These are phyloP conservation scores for Nyctereutes procyonoides DNA, from an alignment of 2,113 vertebrate species.

Conservation along the genomic window DNA sequence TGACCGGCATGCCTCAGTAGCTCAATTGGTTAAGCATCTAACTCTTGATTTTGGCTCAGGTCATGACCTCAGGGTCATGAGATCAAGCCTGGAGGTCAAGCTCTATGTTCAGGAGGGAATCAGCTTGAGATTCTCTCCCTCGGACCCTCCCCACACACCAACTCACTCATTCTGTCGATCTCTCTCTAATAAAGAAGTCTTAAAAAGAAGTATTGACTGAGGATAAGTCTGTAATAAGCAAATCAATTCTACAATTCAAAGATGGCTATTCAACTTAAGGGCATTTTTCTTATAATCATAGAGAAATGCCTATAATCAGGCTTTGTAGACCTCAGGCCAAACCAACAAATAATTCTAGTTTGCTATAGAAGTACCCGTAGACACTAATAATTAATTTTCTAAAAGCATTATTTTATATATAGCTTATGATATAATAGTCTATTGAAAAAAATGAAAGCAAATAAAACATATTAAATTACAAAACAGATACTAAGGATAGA, in stretches of 20 bases:
- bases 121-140: not conserved
- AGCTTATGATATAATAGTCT: not conserved
- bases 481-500: not conserved
- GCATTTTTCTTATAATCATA: not conserved
- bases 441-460: not conserved
- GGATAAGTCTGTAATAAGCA: not conserved
- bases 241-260: not conserved
- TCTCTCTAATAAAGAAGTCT: not conserved
- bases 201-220: not conserved
- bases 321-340: not conserved
- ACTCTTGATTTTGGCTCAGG: not conserved
- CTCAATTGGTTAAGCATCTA: not conserved
- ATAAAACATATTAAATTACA: not conserved
- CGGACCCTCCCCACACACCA: not conserved
- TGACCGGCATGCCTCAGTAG: not conserved
- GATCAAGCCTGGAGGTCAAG: not conserved
- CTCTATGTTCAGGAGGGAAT: not conserved
- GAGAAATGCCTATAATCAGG: not conserved
- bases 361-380: not conserved
- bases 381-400: not conserved
- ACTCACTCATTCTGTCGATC: too few species aligned
- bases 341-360: constrained; percentile 1
- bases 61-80: not conserved
- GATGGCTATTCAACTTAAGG: constrained; percentile 7
- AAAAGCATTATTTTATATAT: constrained; percentile 2